A percentile compares a stretch with the other conserved stretches of the same genome.
Evolutionary conservation across 2,113 vertebrate species (phyloP).

Genomic region (Scytalopus superciliaris): DNA sequence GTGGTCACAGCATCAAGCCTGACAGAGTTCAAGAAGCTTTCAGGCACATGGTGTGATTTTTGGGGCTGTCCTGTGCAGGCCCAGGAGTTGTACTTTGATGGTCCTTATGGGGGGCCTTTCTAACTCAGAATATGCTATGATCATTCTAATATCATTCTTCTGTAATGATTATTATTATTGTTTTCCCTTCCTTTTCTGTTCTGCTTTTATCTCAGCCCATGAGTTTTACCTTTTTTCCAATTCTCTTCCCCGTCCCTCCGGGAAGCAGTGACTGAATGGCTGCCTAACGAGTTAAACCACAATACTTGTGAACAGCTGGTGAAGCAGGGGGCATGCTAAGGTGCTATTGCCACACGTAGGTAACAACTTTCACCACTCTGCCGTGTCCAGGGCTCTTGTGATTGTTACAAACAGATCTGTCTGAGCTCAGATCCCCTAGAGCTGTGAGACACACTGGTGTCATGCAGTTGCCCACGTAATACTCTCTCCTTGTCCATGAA

Average conservation of each 20-base stretch:
- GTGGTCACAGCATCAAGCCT: neutral
- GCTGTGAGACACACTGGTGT: fast-evolving
- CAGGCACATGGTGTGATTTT: neutral
- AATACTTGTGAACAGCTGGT: neutral
- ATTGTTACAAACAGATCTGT: neutral
- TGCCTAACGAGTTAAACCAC: neutral
- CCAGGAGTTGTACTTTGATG: fast-evolving
- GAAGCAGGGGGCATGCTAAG: neutral
- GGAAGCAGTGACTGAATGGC: neutral
- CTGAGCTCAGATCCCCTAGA: neutral
- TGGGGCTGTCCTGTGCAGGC: neutral
- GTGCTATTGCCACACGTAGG: neutral
- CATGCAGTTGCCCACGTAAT: neutral
- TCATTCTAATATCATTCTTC: neutral
- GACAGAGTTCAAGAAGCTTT: neutral
- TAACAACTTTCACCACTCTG: neutral
- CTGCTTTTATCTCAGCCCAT: no score
- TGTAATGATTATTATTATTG: neutral
- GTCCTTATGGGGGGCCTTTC: neutral
- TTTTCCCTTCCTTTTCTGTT: neutral
- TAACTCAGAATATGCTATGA: neutral
- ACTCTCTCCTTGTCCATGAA: neutral
- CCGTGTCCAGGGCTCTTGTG: neutral
- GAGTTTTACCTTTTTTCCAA: neutral
- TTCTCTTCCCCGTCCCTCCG: neutral